A percentile compares a stretch with the other conserved stretches of the same genome.
Conservation (phyloP, 2,888 invertebrate species). For the Baronia brevicornis region DNA sequence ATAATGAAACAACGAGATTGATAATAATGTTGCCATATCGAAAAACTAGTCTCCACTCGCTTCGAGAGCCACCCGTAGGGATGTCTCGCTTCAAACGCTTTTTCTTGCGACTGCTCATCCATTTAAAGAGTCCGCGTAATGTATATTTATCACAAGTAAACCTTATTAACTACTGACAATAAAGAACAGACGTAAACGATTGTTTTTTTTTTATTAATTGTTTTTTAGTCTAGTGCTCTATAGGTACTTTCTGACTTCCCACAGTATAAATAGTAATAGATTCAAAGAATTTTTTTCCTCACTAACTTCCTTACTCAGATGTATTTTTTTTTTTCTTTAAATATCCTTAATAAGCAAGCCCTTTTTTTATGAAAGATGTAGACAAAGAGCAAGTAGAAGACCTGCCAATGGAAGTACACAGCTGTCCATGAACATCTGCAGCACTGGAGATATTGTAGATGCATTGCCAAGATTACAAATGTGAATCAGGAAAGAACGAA, state of each 20-base stretch:
- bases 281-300: too few species aligned
- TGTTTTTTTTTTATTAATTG: conserved; percentile 9
- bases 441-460: too few species aligned
- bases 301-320: too few species aligned
- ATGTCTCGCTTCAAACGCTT: conserved; percentile 37
- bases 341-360: too few species aligned
- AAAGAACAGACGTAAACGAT: conserved; percentile 26
- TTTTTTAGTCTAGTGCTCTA: not conserved
- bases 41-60: conserved; percentile 36
- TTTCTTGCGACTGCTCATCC: conserved; percentile 34
- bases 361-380: too few species aligned
- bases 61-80: conserved; percentile 36
- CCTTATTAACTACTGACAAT: conserved; percentile 36
- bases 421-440: too few species aligned
- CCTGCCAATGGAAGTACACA: too few species aligned
- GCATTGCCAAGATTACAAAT: too few species aligned
- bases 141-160: conserved; percentile 52
- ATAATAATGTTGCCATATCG: conserved; percentile 18
- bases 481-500: too few species aligned
- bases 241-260: not conserved
- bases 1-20: conserved; percentile 2
- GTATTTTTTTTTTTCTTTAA: too few species aligned
- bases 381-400: too few species aligned
- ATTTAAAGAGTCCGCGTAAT: conserved; percentile 41
- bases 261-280: too few species aligned